Conservation (phyloP, 2,888 invertebrate species). For the Dendrolimus pini region DNA sequence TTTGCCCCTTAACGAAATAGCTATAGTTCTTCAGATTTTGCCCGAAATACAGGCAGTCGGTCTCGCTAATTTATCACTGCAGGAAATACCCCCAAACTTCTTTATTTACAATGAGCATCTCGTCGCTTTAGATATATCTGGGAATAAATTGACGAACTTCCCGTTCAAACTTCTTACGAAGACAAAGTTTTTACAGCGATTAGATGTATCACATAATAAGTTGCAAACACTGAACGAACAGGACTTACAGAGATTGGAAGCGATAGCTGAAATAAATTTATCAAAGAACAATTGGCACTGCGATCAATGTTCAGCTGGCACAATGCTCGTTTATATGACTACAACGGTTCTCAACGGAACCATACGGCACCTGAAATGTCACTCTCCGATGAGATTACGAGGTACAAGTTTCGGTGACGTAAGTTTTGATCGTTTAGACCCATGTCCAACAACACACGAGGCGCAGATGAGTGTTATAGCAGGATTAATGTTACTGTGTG, state of each 20-base stretch:
- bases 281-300: slow-evolving; percentile 83
- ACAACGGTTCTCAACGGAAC: slow-evolving; percentile 70
- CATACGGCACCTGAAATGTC: slow-evolving; percentile 74
- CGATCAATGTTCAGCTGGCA: slow-evolving; percentile 78
- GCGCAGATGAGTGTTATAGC: slow-evolving; percentile 75
- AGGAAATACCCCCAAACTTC: slow-evolving; percentile 74
- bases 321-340: slow-evolving; percentile 74
- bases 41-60: slow-evolving; percentile 76
- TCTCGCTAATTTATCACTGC: slow-evolving; percentile 76
- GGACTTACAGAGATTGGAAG: slow-evolving; percentile 75
- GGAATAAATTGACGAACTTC: slow-evolving; percentile 80
- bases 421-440: slow-evolving; percentile 44
- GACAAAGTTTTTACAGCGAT: slow-evolving; percentile 75
- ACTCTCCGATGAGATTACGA: slow-evolving; percentile 73
- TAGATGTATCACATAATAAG: slow-evolving; percentile 86
- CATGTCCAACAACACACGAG: slow-evolving; percentile 70
- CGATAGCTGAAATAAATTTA: slow-evolving; percentile 70
- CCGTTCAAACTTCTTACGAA: slow-evolving; percentile 74
- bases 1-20: slow-evolving; percentile 73
- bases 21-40: slow-evolving; percentile 74
- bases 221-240: slow-evolving; percentile 79
- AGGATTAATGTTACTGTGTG: slow-evolving; percentile 58
- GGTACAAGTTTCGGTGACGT: slow-evolving; percentile 53
- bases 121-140: slow-evolving; percentile 82
- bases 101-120: slow-evolving; percentile 78